Percentiles rank a stretch among this genome's conserved stretches.
Evolutionary conservation across 2,888 invertebrate genomes (phyloP).

Genomic region (Crematogaster levior): DNA sequence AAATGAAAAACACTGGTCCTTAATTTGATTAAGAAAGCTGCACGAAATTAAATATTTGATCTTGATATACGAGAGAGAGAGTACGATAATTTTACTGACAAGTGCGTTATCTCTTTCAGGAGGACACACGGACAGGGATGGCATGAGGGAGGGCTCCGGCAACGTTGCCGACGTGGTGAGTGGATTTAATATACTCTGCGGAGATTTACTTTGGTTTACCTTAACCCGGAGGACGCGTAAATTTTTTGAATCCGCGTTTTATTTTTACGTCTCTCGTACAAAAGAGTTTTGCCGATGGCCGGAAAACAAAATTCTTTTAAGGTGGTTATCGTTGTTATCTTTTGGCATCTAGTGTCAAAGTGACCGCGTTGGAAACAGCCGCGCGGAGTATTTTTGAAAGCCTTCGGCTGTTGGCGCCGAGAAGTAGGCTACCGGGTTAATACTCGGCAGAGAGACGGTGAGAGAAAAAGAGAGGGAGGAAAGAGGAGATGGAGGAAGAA

Average conservation of each 20-base stretch:
- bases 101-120: conserved; percentile 72
- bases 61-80: background rate
- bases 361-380: conserved; percentile 44
- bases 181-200: conserved; percentile 45
- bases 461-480: background rate
- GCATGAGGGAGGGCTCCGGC: conserved; percentile 85
- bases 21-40: background rate
- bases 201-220: background rate
- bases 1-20: too few species aligned
- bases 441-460: conserved; percentile 61
- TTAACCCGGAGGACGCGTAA: background rate
- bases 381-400: conserved; percentile 82
- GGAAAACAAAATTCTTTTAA: background rate
- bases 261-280: too few species aligned
- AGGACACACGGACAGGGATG: conserved; percentile 84
- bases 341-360: conserved; percentile 31
- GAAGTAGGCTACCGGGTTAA: conserved; percentile 85
- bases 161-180: conserved; percentile 85
- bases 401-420: conserved; percentile 76
- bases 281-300: too few species aligned
- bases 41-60: conserved; percentile 11
- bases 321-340: conserved; percentile 23
- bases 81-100: background rate
- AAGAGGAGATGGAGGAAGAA: background rate
- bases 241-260: background rate